Conservation (phyloP, 2,113 vertebrate species). For the Petrocephalus zakoni region DNA sequence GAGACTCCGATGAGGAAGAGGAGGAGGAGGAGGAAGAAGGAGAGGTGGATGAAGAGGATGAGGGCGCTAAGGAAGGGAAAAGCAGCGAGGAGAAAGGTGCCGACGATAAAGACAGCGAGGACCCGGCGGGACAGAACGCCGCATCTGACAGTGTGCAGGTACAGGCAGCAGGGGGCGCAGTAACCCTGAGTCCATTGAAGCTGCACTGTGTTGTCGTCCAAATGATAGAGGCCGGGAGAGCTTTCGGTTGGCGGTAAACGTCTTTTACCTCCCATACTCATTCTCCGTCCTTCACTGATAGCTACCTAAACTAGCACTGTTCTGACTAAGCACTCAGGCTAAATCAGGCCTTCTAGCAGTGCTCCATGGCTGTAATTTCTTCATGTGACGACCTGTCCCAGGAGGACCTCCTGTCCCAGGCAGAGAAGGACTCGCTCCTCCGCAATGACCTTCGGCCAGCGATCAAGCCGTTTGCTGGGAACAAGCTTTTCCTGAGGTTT, state of each 20-base stretch:
- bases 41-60: constrained; percentile 13
- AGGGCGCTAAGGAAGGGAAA: constrained; percentile 34
- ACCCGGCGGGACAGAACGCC: constrained; percentile 31
- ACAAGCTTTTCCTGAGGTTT: constrained; percentile 85
- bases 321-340: neutral
- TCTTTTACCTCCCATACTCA: neutral
- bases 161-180: neutral
- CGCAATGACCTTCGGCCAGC: constrained; percentile 82
- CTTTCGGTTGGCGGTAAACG: neutral
- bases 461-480: constrained; percentile 83
- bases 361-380: neutral
- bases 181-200: neutral
- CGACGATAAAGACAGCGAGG: constrained; percentile 39
- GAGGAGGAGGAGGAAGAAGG: constrained; percentile 65
- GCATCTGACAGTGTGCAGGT: constrained; percentile 41
- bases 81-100: constrained; percentile 38
- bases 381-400: constrained; percentile 31
- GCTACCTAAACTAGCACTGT: neutral
- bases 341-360: neutral
- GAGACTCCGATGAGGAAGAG: constrained; percentile 69
- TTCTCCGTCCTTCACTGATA: neutral
- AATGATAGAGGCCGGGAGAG: neutral
- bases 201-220: neutral
- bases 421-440: constrained; percentile 81
- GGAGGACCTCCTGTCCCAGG: constrained; percentile 74